Percentiles rank a stretch among this genome's conserved stretches.
These are phyloP conservation scores for Arremon brunneinucha DNA, from an alignment of 2,797 vertebrate species.

Conservation along the genomic window DNA sequence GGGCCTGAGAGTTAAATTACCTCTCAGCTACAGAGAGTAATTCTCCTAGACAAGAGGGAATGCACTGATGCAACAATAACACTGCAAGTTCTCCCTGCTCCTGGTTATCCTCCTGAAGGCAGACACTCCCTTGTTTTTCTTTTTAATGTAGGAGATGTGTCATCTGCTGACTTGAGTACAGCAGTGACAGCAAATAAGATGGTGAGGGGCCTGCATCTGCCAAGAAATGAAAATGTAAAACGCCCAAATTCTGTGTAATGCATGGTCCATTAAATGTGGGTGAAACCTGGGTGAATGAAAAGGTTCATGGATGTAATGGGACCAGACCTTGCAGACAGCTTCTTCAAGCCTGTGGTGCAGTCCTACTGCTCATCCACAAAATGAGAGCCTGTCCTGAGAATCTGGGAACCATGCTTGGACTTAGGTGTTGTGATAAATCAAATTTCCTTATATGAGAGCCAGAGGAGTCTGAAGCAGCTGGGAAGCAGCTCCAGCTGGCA, in stretches of 20 bases:
- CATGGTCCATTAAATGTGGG: background rate
- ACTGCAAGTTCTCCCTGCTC: background rate
- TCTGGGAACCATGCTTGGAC: background rate
- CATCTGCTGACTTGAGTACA: background rate
- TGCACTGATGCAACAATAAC: background rate
- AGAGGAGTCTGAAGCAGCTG: background rate
- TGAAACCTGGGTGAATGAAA: accelerated
- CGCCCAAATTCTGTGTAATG: background rate
- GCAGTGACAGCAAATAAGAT: background rate
- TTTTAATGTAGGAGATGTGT: background rate
- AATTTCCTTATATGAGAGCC: background rate
- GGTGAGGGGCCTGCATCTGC: background rate
- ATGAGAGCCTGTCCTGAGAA: background rate
- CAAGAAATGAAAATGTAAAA: background rate
- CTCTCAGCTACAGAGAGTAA: conserved; percentile 34
- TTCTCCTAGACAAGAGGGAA: conserved; percentile 45
- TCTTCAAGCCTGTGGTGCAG: background rate
- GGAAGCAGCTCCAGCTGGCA: background rate
- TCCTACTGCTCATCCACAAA: accelerated
- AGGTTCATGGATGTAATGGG: accelerated
- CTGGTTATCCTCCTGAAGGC: background rate
- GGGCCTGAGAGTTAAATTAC: conserved; percentile 31
- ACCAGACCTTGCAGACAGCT: background rate
- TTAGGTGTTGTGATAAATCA: background rate
- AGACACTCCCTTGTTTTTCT: background rate